A percentile compares a stretch with the other conserved stretches of the same genome.
These are phyloP conservation scores for Sapayoa aenigma DNA, from an alignment of 2,113 vertebrate species.

Conservation along the genomic window DNA sequence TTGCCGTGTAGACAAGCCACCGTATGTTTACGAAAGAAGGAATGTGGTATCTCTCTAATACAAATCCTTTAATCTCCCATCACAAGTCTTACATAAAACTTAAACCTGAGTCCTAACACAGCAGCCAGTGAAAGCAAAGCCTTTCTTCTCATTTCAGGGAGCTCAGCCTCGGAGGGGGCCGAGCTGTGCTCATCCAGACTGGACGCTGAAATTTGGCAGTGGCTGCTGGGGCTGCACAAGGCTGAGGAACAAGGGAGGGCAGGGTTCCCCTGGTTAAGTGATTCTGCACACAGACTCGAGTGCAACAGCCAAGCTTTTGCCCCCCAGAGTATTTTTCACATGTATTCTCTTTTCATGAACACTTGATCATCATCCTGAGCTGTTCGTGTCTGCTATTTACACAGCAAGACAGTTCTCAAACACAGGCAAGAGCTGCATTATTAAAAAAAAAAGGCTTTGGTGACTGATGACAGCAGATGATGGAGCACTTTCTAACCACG, in stretches of 20 bases:
- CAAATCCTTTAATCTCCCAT: not conserved
- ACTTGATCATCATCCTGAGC: not conserved
- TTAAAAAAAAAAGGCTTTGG: not conserved
- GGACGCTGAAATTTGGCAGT: rapidly evolving
- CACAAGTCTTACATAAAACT: not conserved
- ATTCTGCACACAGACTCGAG: not conserved
- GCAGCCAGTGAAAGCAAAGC: not conserved
- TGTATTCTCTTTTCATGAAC: not conserved
- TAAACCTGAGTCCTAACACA: not conserved
- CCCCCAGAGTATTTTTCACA: rapidly evolving
- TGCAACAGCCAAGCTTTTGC: not conserved
- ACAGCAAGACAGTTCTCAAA: not conserved
- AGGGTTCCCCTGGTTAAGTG: rapidly evolving
- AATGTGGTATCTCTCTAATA: not conserved
- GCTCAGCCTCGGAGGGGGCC: not conserved
- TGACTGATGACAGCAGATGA: conserved; percentile 24
- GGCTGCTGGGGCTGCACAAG: not conserved
- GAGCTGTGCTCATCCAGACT: rapidly evolving
- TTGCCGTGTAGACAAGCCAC: not conserved
- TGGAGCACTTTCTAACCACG: conserved; percentile 23
- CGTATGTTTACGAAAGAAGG: not conserved
- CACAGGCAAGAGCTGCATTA: not conserved
- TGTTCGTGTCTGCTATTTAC: rapidly evolving
- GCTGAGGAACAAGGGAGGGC: not conserved
- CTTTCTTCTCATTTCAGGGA: not conserved